Conservation (phyloP, 2,888 invertebrate genomes). For the Tachystola acroxantha region DNA sequence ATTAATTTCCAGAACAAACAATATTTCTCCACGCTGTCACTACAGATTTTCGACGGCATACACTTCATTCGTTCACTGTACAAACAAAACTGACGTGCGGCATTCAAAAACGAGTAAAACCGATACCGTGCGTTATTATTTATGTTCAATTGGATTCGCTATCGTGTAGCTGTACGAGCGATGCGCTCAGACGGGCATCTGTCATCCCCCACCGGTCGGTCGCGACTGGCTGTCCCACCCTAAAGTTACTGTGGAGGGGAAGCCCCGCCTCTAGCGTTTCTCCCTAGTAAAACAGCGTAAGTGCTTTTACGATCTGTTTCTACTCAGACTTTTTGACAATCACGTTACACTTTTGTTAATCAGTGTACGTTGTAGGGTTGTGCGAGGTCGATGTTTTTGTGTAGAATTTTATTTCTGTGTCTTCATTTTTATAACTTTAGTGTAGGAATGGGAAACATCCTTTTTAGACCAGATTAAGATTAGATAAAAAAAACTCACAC, state of each 20-base stretch:
- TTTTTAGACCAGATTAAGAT: no score
- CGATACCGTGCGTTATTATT: conserved; percentile 35
- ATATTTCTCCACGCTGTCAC: conserved; percentile 30
- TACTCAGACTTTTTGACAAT: no score
- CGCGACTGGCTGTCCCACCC: conserved; percentile 58
- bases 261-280: conserved; percentile 31
- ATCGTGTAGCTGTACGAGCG: conserved; percentile 65
- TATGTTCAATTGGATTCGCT: conserved; percentile 62
- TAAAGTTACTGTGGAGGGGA: conserved; percentile 26
- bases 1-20: no score
- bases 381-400: conserved; percentile 47
- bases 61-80: conserved; percentile 14
- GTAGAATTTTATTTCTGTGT: no score
- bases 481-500: no score
- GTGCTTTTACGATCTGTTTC: background rate
- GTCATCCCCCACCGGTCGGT: conserved; percentile 64
- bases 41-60: conserved; percentile 3
- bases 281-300: background rate
- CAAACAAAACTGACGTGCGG: conserved; percentile 21
- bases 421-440: no score
- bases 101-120: conserved; percentile 6
- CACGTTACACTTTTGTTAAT: background rate
- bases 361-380: conserved; percentile 43
- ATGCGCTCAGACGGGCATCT: conserved; percentile 56
- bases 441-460: no score